Evolutionary conservation across 1,140 invertebrate genomes (phyloP), one percentile per base, ranked within the genome.

Genomic region (Drosophila persimilis): DNA sequence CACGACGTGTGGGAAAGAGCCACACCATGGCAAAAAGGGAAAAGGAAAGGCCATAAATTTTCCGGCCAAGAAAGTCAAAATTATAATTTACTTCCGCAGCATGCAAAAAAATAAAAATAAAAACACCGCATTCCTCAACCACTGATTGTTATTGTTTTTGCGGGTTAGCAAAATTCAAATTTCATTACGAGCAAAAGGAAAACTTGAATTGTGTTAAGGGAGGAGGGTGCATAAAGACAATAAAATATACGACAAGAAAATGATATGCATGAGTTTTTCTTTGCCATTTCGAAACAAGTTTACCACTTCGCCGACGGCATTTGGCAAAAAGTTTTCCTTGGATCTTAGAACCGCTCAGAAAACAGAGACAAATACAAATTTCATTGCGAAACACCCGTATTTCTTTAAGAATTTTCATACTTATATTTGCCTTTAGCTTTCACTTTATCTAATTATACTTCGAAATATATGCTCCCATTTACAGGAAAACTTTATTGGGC

Each of bases 41-140:
- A 13, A 39, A 39, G 35, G 11, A 35, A 53, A 63, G 73, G 31
- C 61, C 52, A 80, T 84, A 85, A 62, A 85, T 85, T 73, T 44
- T 59, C 26, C 24, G 73, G 52, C 57, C 50, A 51, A 70, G 66
- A 62, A 80, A 47, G 67, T 56, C 17, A 20, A 80, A 77, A 80
- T 77, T 80, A 50, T 62, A 77, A 85, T 85, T 73, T 85, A 73
- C 62, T 84, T 76, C 45, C 46, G 76, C 24, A n/a, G 8, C 24
- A 69, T 1, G 56, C n/a, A 24, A 0, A n/a, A 22, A 35, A 29
- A 61, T 44, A 47, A 69, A 72, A 22, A 62, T n/a, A 45, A 45
- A 39, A 46, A 20, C 3, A 39, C 11, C 35, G 0, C 35, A 65
- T 24, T 65, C 56, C 58, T 50, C 46, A 54, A 24, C 57, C 52